Evolutionary conservation across 2,797 vertebrate genomes (phyloP), one percentile per base, ranked within the genome.

Genomic region (Dryobates pubescens): DNA sequence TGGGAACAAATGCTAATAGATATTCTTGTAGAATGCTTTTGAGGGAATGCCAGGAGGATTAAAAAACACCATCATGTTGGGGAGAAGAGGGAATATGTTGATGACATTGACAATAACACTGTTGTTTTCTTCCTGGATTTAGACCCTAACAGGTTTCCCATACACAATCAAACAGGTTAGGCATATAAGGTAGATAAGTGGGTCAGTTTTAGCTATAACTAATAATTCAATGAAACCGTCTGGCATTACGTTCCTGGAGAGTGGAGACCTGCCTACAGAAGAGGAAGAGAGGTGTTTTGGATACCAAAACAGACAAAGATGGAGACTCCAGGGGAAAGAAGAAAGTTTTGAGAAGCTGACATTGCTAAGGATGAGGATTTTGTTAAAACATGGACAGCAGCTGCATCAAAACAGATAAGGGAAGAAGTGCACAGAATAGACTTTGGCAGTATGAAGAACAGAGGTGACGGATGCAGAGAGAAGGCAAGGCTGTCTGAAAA

Each of bases 51-150:
- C 63, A 91, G 23, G 27, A 65, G 77, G 51, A 86, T 91, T 91
- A 93, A 92, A 92, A 72, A 75, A 85, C 83, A 94, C 36, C n/a
- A 80, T 90, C 65, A 86, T 41, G 64, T 56, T 86, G 49, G 36
- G 76, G 24, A 90, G 76, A 73, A 62, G 71, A 72, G 32, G 20
- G 45, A 77, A 62, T 38, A 51, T 27, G 16, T 32, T 49, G 62
- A 86, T 64, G 82, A 62, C 34, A n/a, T 27, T 86, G 86, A 64
- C 74, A 92, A 82, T 43, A 84, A 41, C 51, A 22, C 27, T 47
- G 68, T 51, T 67, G 58, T 43, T 43, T 43, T 43, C 72, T 76
- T 73, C 38, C 53, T 76, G 73, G 56, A 76, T 86, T 51, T 43
- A 76, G 80, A 74, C 88, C 71, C 49, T 65, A 59, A 59, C 10